phyloP scores from a whole-genome alignment of 2,888 invertebrate species.

The Marasmarcha lunaedactyla region DNA sequence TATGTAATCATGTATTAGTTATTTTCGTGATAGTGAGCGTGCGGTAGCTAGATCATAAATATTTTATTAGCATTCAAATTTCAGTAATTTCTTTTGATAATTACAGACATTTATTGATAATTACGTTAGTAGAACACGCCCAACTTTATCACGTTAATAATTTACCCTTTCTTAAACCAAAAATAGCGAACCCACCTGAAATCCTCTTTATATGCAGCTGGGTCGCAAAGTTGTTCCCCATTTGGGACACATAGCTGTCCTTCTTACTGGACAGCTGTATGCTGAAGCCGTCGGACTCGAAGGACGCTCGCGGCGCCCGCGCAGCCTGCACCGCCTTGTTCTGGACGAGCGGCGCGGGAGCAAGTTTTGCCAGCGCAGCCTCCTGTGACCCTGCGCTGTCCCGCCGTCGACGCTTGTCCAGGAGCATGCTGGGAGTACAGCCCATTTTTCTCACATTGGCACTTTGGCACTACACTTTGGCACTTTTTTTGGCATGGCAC shows the following conservation, averaged over 20 bases:
- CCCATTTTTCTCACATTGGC: slow-evolving; percentile 62
- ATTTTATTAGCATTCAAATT: no score
- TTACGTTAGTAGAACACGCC: no score
- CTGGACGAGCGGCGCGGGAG: slow-evolving; percentile 47
- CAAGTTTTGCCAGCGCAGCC: slow-evolving; percentile 55
- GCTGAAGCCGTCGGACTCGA: slow-evolving; percentile 65
- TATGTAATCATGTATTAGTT: no score
- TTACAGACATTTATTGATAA: no score
- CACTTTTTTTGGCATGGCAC: slow-evolving; percentile 39
- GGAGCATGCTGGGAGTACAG: slow-evolving; percentile 73
- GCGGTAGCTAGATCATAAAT: no score
- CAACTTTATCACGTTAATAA: no score
- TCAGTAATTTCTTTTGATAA: no score
- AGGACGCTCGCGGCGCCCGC: slow-evolving; percentile 54
- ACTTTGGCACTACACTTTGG: slow-evolving; percentile 20
- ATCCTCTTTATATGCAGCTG: slow-evolving; percentile 64
- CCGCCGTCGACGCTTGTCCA: slow-evolving; percentile 70
- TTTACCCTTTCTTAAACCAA: no score
- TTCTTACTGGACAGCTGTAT: slow-evolving; percentile 62
- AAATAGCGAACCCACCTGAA: no score
- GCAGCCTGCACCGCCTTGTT: slow-evolving; percentile 58
- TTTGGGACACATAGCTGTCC: slow-evolving; percentile 66
- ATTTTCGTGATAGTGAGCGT: no score
- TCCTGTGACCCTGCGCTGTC: slow-evolving; percentile 66
- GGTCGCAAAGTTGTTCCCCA: slow-evolving; percentile 66